These are phyloP conservation scores for Vireo altiloquus DNA, from an alignment of 2,113 vertebrate genomes.

Conservation along the genomic window DNA sequence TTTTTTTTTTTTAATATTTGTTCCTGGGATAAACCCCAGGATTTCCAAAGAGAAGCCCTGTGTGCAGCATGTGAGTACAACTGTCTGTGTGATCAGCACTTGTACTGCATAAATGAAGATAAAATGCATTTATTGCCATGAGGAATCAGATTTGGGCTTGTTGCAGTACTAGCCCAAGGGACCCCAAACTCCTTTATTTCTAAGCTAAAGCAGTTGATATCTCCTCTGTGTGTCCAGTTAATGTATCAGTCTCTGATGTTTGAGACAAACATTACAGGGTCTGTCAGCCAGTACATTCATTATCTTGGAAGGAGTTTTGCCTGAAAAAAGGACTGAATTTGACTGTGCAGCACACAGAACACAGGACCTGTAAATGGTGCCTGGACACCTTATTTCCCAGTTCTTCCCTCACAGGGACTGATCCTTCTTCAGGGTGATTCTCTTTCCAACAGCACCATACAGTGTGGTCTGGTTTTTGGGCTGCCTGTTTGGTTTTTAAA, in stretches of 20 bases:
- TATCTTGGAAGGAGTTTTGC: background rate
- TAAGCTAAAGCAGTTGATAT: background rate
- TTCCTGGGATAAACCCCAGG: background rate
- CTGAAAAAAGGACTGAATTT: background rate
- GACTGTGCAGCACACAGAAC: background rate
- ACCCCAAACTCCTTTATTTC: background rate
- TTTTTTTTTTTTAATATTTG: background rate
- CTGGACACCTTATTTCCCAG: background rate
- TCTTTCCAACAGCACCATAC: rapidly evolving
- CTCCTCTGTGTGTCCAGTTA: background rate
- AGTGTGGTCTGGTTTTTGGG: background rate
- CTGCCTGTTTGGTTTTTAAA: background rate
- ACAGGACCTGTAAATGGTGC: background rate
- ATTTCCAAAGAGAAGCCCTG: background rate
- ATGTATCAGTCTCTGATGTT: background rate
- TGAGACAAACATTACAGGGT: background rate
- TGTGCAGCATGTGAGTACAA: rapidly evolving
- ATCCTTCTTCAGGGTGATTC: background rate
- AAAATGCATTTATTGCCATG: background rate
- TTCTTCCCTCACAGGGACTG: background rate
- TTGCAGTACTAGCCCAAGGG: background rate
- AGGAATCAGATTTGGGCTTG: background rate
- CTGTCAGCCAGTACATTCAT: background rate
- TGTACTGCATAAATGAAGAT: background rate
- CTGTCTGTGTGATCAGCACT: background rate